Evolutionary conservation across 2,113 vertebrate species (phyloP), one percentile per base, ranked within the genome.

Genomic region (Taxidea taxus): DNA sequence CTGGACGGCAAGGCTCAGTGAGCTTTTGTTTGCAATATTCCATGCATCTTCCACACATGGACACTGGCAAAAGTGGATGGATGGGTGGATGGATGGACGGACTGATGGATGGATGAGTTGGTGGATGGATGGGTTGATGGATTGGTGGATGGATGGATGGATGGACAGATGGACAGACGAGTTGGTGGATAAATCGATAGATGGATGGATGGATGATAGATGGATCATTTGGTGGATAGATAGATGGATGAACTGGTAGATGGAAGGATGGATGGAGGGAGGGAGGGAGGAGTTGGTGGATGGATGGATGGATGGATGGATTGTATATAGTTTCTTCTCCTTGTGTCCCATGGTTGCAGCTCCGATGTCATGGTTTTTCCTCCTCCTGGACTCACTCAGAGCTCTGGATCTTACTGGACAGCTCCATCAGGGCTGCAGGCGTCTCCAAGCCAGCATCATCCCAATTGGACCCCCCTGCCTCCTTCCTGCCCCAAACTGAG

Each of bases 61-160:
- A 51, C 49, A 42, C 31, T 9, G n/a, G 44, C 16, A 31, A 20
- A 42, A 6, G 4, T 27, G 34, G 51, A 56, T 56, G 54, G 34
- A 8, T 15, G 25, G 77, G 3, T 3, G 47, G 1, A 15, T 42
- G 16, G 62, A 34, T 11, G 37, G 37, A 7, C 7, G 13, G 9
- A 4, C 0, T 0, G 7, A 0, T 10, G 3, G 18, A 4, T 2
- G n/a, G 47, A 6, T 4, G 2, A 23, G 0, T 27, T 21, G 8
- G 2, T 0, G 1, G 6, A 0, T 20, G 7, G 16, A 2, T 21
- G n/a, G n/a, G 1, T 68, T n/a, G n/a, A 1, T 37, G n/a, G 0
- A 4, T 37, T 3, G 18, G 0, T 37, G n/a, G 18, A 3, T 70
- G 18, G 4, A 3, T 3, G n/a, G 4, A 12, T 39, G 9, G 47